Evolutionary conservation across 2,113 vertebrate species (phyloP), one percentile per base, ranked within the genome.

Genomic region (Orientallactaga bullata): DNA sequence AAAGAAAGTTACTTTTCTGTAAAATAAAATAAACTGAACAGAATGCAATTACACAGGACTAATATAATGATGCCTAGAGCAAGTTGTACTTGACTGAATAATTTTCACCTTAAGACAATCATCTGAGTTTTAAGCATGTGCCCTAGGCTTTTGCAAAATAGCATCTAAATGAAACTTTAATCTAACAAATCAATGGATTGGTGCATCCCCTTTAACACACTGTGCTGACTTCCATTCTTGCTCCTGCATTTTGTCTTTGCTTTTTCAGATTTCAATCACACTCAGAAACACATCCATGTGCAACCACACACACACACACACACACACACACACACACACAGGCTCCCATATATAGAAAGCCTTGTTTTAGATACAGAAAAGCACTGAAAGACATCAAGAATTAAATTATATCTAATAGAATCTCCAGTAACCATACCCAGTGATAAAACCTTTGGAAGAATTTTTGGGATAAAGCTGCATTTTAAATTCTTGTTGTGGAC

Each of bases 91-190:
- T 86, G 23, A 79, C 71, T 81, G 58, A 81, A 79, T 82, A 79
- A 83, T 88, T 94, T 91, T 80, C 82, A 61, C 60, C 20, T 92
- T 37, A 89, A 92, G 65, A 83, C 4, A 55, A 18, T 65, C 35
- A 80, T 85, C 47, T 83, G 60, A 88, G 23, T 7, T 88, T 80
- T 92, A 92, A 88, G 66, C 72, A 18, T 66, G 76, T 16, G 66
- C 26, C 28, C 63, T 90, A 90, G 28, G 60, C 32, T 90, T 90
- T 20, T 76, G 35, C 42, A 90, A 92, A 88, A 66, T 78, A 61
- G 76, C 51, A 66, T 85, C 18, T 90, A 81, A 81, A 18, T 37
- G 78, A 89, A 85, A 88, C n/a, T 85, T 93, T 85, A 77, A 79
- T 66, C 23, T 61, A 78, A 87, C 35, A 74, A 76, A 0, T 89